These are phyloP conservation scores for Acipenser transmontanus DNA, from an alignment of 2,797 vertebrate genomes.

Conservation along the genomic window DNA sequence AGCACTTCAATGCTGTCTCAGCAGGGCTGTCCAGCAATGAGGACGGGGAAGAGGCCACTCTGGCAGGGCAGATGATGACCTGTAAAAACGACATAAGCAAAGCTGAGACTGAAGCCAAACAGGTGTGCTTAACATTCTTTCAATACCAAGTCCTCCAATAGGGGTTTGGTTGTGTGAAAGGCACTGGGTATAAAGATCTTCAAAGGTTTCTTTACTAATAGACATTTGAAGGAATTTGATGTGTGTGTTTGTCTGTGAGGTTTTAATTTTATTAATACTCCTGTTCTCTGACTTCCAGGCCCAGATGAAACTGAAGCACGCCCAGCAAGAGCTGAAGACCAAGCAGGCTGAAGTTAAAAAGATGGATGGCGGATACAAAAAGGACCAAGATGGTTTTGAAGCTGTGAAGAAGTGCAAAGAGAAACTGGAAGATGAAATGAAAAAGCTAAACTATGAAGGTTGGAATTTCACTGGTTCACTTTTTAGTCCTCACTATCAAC, in stretches of 20 bases:
- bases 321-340: conserved; percentile 77
- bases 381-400: conserved; percentile 71
- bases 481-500: neutral
- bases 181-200: too few relatives aligned
- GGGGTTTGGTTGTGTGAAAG: too few relatives aligned
- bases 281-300: conserved; percentile 50
- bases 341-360: conserved; percentile 85
- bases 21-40: conserved; percentile 82
- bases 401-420: conserved; percentile 59
- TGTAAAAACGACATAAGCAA: conserved; percentile 94
- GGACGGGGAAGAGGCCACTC: conserved; percentile 75
- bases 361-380: conserved; percentile 81
- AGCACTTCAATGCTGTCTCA: conserved; percentile 83
- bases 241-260: too few relatives aligned
- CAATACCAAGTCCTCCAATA: too few relatives aligned
- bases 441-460: conserved; percentile 85
- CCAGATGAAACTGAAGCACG: conserved; percentile 85
- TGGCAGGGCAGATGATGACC: conserved; percentile 85
- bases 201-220: too few relatives aligned
- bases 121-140: conserved; percentile 53
- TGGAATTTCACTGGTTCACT: neutral
- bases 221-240: too few relatives aligned
- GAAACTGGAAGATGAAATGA: conserved; percentile 69
- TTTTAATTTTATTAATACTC: too few relatives aligned
- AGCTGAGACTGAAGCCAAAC: conserved; percentile 83